Conservation (phyloP, 2,888 invertebrate species). For the Heteropelma amictum region DNA sequence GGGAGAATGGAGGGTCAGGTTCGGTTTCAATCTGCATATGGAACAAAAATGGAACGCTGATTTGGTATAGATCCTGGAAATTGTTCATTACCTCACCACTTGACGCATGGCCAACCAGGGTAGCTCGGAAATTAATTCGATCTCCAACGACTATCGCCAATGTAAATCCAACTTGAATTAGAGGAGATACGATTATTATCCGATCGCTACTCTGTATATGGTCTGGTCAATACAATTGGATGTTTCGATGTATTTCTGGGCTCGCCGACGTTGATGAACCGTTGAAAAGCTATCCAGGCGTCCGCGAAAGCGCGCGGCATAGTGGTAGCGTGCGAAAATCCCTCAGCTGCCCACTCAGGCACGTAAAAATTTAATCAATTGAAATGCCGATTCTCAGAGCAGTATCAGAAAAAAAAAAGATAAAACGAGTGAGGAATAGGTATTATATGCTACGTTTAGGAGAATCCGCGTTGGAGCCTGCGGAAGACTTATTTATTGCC, state of each 20-base stretch:
- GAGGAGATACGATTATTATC: no score
- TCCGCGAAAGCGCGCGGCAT: slow-evolving; percentile 13
- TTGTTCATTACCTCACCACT: slow-evolving; percentile 1
- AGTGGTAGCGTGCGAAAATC: slow-evolving; percentile 8
- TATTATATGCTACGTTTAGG: not conserved
- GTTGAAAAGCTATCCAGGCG: slow-evolving; percentile 24
- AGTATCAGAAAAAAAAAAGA: not conserved
- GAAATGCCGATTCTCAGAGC: slow-evolving; percentile 41
- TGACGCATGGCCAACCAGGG: not conserved
- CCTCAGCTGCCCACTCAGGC: not conserved
- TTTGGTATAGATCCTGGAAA: not conserved
- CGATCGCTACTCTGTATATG: slow-evolving; percentile 23
- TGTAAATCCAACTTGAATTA: no score
- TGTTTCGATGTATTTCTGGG: slow-evolving; percentile 5
- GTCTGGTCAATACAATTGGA: slow-evolving; percentile 41
- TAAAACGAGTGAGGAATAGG: not conserved
- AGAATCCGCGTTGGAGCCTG: slow-evolving; percentile 27
- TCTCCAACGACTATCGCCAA: no score
- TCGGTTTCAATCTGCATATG: not conserved
- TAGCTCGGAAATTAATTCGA: no score
- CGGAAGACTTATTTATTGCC: slow-evolving; percentile 31
- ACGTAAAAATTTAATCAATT: slow-evolving; percentile 43
- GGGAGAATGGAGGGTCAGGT: no score
- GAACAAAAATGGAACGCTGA: not conserved
- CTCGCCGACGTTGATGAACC: slow-evolving; percentile 1